Percentiles rank a stretch among this genome's conserved stretches.
Conservation (phyloP, 1,140 invertebrate species). For the Lepidostoma basale region DNA sequence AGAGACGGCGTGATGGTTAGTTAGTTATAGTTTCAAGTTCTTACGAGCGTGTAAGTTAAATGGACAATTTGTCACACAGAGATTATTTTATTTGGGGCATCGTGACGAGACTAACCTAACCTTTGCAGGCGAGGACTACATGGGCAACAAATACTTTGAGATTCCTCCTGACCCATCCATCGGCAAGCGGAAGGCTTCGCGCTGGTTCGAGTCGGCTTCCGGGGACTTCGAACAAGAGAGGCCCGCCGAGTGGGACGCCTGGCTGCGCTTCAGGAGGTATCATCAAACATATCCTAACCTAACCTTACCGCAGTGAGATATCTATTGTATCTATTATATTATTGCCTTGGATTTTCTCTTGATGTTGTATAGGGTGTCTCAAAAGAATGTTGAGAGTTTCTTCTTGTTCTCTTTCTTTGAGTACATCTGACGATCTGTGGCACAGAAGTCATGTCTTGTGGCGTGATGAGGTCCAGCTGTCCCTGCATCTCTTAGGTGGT, state of each 20-base stretch:
- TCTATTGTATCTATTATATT: no score
- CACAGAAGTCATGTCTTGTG: no score
- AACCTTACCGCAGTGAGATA: not conserved
- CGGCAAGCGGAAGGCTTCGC: constrained; percentile 64
- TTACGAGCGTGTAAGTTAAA: not conserved
- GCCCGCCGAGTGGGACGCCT: constrained; percentile 84
- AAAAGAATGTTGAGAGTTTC: not conserved
- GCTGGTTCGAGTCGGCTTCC: constrained; percentile 74
- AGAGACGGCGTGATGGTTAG: no score
- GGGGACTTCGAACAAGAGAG: constrained; percentile 72
- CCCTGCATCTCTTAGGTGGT: no score
- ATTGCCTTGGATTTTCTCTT: not conserved
- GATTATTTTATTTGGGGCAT: not conserved
- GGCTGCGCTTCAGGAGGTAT: constrained; percentile 73
- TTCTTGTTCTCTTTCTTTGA: not conserved
- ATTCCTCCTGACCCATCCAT: constrained; percentile 65
- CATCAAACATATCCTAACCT: not conserved
- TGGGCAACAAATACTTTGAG: constrained; percentile 84
- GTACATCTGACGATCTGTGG: not conserved
- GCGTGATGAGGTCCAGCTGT: no score
- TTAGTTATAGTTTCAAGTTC: no score
- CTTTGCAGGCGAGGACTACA: constrained; percentile 70
- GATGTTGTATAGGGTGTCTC: not conserved
- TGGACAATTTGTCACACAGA: not conserved
- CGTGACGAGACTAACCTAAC: no score